phyloP scores from a whole-genome alignment of 2,113 vertebrate species.

The Mustelus asterias region DNA sequence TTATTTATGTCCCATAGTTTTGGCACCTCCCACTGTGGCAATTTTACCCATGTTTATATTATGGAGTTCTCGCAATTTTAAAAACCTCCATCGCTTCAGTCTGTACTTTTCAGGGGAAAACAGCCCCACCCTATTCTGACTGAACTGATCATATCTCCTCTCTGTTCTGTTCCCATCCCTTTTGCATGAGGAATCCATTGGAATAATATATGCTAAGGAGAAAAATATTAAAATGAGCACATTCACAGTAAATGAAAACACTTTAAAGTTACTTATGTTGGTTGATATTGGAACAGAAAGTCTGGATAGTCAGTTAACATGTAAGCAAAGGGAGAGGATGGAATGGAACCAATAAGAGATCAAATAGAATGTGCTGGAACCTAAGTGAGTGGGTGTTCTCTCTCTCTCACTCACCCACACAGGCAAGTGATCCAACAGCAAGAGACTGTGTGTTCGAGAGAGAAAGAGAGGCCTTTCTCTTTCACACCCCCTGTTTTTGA shows the following conservation, averaged over 20 bases:
- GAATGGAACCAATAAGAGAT: conserved; percentile 31
- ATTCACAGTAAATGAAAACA: neutral
- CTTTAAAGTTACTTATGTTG: neutral
- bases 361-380: conserved; percentile 36
- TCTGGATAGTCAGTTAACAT: neutral
- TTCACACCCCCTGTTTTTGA: neutral
- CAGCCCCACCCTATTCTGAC: neutral
- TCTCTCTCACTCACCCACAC: conserved; percentile 28
- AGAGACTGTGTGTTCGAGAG: conserved; percentile 6
- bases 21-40: neutral
- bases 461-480: conserved; percentile 24
- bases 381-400: conserved; percentile 36
- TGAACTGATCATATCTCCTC: neutral
- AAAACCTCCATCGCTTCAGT: neutral
- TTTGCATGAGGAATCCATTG: neutral
- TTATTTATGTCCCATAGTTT: neutral
- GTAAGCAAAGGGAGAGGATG: neutral
- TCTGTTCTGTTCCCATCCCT: neutral
- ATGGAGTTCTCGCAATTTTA: neutral
- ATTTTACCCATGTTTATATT: neutral
- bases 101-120: neutral
- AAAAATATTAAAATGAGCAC: too few relatives aligned
- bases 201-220: neutral
- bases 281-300: neutral
- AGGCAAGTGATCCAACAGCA: conserved; percentile 33